These are phyloP conservation scores for Heliocidaris erythrogramma DNA, from an alignment of 35 echinoderm and acorn worm species.

Conservation along the genomic window DNA sequence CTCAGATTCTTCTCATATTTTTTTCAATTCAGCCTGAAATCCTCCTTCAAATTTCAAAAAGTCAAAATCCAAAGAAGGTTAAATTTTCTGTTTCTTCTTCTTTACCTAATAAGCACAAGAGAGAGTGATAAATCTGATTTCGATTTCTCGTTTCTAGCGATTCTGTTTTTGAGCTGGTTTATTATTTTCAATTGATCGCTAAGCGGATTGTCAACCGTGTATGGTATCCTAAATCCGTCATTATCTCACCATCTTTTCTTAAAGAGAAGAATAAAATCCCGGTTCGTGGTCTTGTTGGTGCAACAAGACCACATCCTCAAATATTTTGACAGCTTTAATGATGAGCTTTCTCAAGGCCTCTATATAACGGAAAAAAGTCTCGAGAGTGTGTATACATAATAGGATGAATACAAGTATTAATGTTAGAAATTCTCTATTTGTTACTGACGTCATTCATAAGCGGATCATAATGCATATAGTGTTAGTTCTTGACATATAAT, in stretches of 20 bases:
- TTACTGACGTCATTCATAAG: not conserved
- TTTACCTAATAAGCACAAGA: not conserved
- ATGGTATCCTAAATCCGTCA: conserved; percentile 23
- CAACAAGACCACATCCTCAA: conserved; percentile 30
- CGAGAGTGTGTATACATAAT: not conserved
- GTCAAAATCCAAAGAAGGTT: not conserved
- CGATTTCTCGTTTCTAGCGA: not conserved
- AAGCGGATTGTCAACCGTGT: conserved; percentile 37
- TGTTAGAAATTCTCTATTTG: not conserved
- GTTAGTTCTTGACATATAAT: not conserved
- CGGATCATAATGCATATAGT: not conserved
- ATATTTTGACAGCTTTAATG: conserved; percentile 53
- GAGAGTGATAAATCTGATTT: conserved; percentile 40
- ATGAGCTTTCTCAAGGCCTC: not conserved
- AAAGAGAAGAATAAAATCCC: conserved; percentile 36
- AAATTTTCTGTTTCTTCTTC: not conserved
- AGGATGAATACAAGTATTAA: not conserved
- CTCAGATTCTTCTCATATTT: conserved; percentile 9
- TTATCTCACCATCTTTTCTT: conserved; percentile 31
- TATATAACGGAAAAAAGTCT: not conserved
- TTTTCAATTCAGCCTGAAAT: not conserved
- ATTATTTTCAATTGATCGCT: conserved; percentile 22
- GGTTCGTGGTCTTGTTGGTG: conserved; percentile 10
- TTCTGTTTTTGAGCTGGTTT: conserved; percentile 27
- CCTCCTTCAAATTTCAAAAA: not conserved